Base-by-base conservation (phyloP, 2,113 vertebrate genomes). In the Ctenomys sociabilis region DNA sequence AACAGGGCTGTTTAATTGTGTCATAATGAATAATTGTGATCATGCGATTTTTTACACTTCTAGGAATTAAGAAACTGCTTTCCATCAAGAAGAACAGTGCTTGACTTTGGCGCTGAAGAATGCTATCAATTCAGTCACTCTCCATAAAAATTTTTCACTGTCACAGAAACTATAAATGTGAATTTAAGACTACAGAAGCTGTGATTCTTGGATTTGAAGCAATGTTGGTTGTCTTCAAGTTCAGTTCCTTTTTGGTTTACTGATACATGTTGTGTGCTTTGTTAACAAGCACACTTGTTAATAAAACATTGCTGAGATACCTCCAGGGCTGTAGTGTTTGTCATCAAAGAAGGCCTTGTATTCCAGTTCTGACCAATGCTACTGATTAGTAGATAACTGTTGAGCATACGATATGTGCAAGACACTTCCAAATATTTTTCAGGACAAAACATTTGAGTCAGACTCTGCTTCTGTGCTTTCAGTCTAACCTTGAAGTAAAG, bases 11-110 rank as follows among this genome's bases (percentile, higher is more conserved):
- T 95, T 95, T 93, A 96, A 94, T 96, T 96, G 85, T 93, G 90
- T 93, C 64, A 37, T 93, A 93, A 96, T 96, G 88, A 97, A 73
- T 77, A 95, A 87, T 95, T 95, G 72, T 61, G 85, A 96, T 95
- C 94, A 86, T 88, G 61, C 3, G 63, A 81, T 77, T 93, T 95
- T 95, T 30, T 19, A 82, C 96, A 95, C 93, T 77, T 72, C 63
- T 68, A 88, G 21, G 78, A 96, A 93, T 96, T 77, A 88, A 83
- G 54, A 80, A 92, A 97, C 92, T 91, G 40, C 10, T 86, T 95
- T 90, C n/a, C 70, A 85, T 72, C n/a, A 75, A 86, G n/a, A n/a
- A 75, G 16, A 61, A 32, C 72, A 96, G 92, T 95, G 35, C 49
- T 91, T 88, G 72, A 86, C 63, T 91, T 93, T 30, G 82, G 22